Evolutionary conservation across 2,113 vertebrate species (phyloP).

Genomic region (Hypomesus transpacificus): DNA sequence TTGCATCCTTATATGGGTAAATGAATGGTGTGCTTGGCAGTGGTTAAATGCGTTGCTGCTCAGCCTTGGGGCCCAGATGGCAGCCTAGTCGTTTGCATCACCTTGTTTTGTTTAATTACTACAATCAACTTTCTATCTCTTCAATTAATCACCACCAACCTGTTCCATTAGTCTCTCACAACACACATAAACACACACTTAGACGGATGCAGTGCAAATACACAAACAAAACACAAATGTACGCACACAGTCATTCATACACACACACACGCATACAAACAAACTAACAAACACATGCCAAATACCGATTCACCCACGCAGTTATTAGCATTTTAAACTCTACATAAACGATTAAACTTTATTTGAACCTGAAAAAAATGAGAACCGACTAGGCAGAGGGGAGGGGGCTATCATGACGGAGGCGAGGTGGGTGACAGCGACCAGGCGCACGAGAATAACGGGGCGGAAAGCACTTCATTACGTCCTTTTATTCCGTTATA

Average conservation of each 20-base stretch:
- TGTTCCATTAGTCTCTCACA: conserved; percentile 85
- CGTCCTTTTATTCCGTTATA: conserved; percentile 71
- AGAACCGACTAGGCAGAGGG: conserved; percentile 7
- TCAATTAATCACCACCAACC: conserved; percentile 99
- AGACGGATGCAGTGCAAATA: conserved; percentile 11
- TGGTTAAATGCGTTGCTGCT: conserved; percentile 87
- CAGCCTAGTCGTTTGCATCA: conserved; percentile 97
- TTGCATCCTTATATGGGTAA: conserved; percentile 83
- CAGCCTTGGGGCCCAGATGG: conserved; percentile 93
- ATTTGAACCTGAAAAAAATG: conserved; percentile 81
- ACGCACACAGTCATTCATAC: conserved; percentile 11
- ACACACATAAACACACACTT: not conserved
- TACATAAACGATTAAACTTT: conserved; percentile 90
- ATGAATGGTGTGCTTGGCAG: conserved; percentile 90
- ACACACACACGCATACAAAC: not conserved
- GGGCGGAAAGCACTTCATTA: conserved; percentile 72
- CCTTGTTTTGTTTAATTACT: conserved; percentile 99
- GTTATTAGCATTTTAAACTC: conserved; percentile 88
- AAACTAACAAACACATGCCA: conserved; percentile 23
- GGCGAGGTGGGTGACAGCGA: conserved; percentile 57
- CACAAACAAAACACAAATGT: conserved; percentile 4
- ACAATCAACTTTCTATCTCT: conserved; percentile 99
- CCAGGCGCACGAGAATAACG: conserved; percentile 61
- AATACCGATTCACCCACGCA: conserved; percentile 76
- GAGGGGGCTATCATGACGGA: conserved; percentile 31